A percentile compares a stretch with the other conserved stretches of the same genome.
Evolutionary conservation across 2,797 vertebrate genomes (phyloP).

Genomic region (Phoebastria nigripes): DNA sequence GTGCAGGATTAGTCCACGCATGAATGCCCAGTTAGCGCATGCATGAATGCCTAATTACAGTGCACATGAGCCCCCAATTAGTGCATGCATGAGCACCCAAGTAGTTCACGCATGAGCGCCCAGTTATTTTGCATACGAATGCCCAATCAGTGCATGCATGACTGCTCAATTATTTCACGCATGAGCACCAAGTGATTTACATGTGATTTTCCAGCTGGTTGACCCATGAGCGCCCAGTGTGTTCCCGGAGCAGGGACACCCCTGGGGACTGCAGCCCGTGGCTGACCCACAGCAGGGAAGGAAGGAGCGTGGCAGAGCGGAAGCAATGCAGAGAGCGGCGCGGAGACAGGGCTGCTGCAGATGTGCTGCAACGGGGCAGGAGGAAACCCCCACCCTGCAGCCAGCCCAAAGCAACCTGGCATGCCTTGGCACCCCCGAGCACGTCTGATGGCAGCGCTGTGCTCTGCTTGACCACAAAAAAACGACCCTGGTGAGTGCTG

Average conservation of each 20-base stretch:
- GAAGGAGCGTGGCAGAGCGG: background rate
- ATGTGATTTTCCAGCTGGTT: background rate
- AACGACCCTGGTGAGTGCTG: background rate
- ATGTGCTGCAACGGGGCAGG: background rate
- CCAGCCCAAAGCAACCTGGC: background rate
- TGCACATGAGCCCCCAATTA: background rate
- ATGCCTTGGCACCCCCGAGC: background rate
- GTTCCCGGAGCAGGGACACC: background rate
- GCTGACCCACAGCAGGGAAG: background rate
- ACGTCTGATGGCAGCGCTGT: background rate
- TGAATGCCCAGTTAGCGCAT: background rate
- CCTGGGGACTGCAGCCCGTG: background rate
- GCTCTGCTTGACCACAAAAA: background rate
- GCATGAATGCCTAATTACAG: background rate
- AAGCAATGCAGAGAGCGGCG: background rate
- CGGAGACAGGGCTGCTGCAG: accelerated
- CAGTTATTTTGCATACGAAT: background rate
- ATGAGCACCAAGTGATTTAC: background rate
- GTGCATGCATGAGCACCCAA: background rate
- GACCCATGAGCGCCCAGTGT: background rate
- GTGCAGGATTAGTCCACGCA: background rate
- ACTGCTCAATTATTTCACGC: background rate
- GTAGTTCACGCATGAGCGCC: background rate
- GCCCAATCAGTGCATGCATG: background rate
- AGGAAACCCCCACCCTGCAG: background rate